phyloP scores from a whole-genome alignment of 2,888 invertebrate species.

The Caenorhabditis sp. region DNA sequence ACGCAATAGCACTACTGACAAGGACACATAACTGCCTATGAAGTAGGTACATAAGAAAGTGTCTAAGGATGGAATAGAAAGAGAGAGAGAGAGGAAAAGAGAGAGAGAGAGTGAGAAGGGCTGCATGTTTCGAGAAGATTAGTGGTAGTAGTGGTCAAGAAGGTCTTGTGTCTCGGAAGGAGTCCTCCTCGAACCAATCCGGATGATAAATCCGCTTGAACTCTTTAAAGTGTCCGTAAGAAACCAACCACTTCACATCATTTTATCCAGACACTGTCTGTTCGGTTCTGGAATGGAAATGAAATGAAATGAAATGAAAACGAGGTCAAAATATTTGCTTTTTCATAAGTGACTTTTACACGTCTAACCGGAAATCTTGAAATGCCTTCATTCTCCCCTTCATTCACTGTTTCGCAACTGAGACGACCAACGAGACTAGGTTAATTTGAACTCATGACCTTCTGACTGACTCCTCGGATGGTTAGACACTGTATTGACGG shows the following conservation, averaged over 20 bases:
- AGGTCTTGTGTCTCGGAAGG: conserved; percentile 15
- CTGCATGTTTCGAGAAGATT: conserved; percentile 57
- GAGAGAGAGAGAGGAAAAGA: background rate
- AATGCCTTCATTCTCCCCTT: background rate
- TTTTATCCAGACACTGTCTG: background rate
- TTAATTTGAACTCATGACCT: conserved; percentile 45
- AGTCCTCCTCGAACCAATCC: conserved; percentile 47
- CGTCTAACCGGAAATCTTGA: conserved; percentile 11
- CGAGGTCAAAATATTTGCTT: background rate
- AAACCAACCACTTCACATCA: conserved; percentile 26
- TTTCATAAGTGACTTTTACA: background rate
- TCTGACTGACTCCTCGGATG: conserved; percentile 49
- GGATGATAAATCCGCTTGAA: conserved; percentile 59
- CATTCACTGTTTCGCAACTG: background rate
- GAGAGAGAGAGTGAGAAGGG: conserved; percentile 4
- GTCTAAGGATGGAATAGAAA: conserved; percentile 5
- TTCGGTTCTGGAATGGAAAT: too few relatives aligned
- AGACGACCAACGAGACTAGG: conserved; percentile 4
- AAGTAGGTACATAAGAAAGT: conserved; percentile 60
- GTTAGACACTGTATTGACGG: conserved; percentile 22
- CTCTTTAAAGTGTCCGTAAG: conserved; percentile 36
- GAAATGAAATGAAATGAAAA: conserved; percentile 11
- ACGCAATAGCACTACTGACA: conserved; percentile 63
- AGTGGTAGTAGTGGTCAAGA: conserved; percentile 53
- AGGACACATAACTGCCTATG: conserved; percentile 62